Evolutionary conservation across 2,113 vertebrate genomes (phyloP).

Genomic region (Eurypyga helias): DNA sequence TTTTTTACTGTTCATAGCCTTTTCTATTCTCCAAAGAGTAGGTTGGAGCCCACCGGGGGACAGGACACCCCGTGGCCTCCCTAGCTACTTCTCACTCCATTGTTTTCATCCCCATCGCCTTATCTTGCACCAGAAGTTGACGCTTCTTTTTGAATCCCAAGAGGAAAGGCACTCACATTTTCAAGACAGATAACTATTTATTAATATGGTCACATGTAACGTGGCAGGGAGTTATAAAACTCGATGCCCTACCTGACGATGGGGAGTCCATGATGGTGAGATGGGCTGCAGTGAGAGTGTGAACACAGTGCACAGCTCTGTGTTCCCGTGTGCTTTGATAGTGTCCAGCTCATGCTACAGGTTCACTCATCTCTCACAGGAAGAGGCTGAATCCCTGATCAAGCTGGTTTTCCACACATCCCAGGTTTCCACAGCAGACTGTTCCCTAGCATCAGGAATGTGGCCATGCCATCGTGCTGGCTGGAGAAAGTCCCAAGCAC

Average conservation of each 20-base stretch:
- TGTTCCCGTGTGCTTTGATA: rapidly evolving
- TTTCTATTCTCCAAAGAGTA: not conserved
- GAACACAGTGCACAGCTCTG: not conserved
- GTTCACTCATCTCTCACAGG: not conserved
- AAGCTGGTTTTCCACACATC: not conserved
- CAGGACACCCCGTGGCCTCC: not conserved
- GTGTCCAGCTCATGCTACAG: not conserved
- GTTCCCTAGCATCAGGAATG: not conserved
- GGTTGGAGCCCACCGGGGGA: not conserved
- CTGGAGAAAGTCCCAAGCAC: not conserved
- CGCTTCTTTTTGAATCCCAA: not conserved
- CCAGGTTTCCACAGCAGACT: not conserved
- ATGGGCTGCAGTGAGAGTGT: not conserved
- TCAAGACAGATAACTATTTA: not conserved
- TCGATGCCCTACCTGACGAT: rapidly evolving
- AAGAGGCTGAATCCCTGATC: not conserved
- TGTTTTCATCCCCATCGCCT: not conserved
- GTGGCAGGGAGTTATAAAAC: not conserved
- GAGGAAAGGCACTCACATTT: not conserved
- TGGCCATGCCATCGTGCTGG: not conserved
- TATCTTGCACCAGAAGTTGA: not conserved
- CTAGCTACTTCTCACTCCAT: not conserved
- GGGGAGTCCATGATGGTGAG: not conserved
- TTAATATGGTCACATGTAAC: not conserved
- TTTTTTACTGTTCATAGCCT: not conserved